Evolutionary conservation across 1,140 invertebrate species (phyloP), one percentile per base, ranked within the genome.

Genomic region (Drosophila littoralis): DNA sequence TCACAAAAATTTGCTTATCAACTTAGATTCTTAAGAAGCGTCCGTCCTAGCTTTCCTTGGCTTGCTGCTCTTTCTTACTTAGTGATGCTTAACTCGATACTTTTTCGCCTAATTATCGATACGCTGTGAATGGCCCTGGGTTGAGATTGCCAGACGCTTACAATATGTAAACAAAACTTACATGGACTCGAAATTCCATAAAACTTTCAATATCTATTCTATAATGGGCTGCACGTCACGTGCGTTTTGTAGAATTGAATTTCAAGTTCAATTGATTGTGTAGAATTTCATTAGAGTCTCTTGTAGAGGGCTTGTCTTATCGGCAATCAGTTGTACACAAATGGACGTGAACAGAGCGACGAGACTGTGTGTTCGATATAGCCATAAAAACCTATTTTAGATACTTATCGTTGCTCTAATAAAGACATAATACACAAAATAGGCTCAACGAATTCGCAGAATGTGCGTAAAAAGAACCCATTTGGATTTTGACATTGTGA

Each of bases 371-470:
- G n/a, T 17, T 40, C 55, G 59, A n/a, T 63, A 28, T 33, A 32
- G 61, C 13, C 4, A 45, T 59, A 45, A 22, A 33, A 6, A 50
- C 28, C 55, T 22, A 76, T 70, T 67, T 55, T 42, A 48, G 68
- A 79, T 88, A 88, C 52, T 77, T 82, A 82, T 85, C 75, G 83
- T 45, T 40, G 8, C 13, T 48, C 68, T 74, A 86, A 88, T 86
- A 86, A 83, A 86, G 83, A 73, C 76, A 86, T 86, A 65, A 75
- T 33, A 32, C 22, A 4, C 33, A 68, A 77, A 75, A 88, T 61
- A 51, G 79, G 60, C 73, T 75, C 61, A 77, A 35, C 61, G 32
- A 70, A 69, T 86, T 75, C 55, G 67, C 75, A 76, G 79, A 85
- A 84, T 83, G 72, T 60, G 80, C 63, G 17, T 1, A 83, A 80